Base-by-base conservation (phyloP, 2,797 vertebrate genomes). In the Pseudochirops cupreus region DNA sequence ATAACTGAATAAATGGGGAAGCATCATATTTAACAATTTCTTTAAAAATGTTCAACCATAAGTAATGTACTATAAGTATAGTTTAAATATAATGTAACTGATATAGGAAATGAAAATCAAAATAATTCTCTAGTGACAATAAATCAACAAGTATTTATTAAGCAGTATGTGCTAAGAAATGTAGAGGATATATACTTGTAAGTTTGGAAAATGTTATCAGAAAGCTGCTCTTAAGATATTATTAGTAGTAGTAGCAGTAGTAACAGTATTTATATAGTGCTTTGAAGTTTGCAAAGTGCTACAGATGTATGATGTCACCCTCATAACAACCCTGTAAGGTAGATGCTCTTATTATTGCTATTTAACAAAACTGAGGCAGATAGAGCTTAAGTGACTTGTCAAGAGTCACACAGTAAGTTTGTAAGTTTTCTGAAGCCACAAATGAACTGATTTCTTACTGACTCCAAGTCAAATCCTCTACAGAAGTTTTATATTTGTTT, bases 81-180 rank as follows among this genome's bases (percentile, higher is more conserved):
- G 7, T 18, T n/a, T 90, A 92, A 93, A 91, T 58, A 94, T 93
- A 96, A 96, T 33, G 55, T 26, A 54, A 9, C 9, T 50, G 67
- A 96, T 16, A 91, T 93, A 95, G 96, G 4, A 5, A 96, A 29
- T 97, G 56, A 62, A 97, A 52, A 94, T 46, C 28, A 94, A 96
- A 94, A 90, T 39, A 74, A 74, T 74, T 74, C 33, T 74, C 31
- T 39, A 39, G 67, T 82, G n/a, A 82, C 67, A 82, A 82, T 39
- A 29, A 59, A 59, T 59, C 67, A 82, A 39, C n/a, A 82, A n/a
- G n/a, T 18, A 82, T 82, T 82, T 82, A 82, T 39, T 82, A 82
- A 82, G 67, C 5, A 46, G 0, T 21, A 21, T 46, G 2, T 82
- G 16, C 18, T 82, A 5, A 74, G 16, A n/a, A 74, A 39, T 82